A percentile compares a stretch with the other conserved stretches of the same genome.
phyloP scores from a whole-genome alignment of 2,113 vertebrate genomes.

The Eptesicus fuscus region DNA sequence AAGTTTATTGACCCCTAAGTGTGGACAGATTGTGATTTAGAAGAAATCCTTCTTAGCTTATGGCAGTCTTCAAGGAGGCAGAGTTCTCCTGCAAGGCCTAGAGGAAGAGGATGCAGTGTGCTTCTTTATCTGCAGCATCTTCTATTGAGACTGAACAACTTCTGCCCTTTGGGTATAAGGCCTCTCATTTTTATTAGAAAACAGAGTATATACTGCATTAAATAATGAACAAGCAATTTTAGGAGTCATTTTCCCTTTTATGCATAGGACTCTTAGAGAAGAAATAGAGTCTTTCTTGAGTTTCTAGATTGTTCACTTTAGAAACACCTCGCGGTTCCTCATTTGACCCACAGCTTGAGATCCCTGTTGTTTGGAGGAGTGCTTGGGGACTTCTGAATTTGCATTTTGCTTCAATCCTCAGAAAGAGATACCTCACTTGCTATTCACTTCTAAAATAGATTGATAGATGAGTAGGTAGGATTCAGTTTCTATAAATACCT shows the following conservation, averaged over 20 bases:
- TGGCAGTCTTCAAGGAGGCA: not conserved
- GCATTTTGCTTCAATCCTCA: not conserved
- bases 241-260: not conserved
- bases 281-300: not conserved
- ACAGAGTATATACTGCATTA: not conserved
- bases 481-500: not conserved
- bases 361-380: constrained; percentile 29
- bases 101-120: not conserved
- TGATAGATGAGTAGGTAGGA: not conserved
- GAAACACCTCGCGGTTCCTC: constrained; percentile 4
- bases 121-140: not conserved
- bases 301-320: not conserved
- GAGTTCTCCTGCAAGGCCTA: not conserved
- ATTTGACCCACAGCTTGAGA: constrained; percentile 1
- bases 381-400: constrained; percentile 20
- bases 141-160: not conserved
- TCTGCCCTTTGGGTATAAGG: not conserved
- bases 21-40: constrained; percentile 13
- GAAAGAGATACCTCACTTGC: not conserved
- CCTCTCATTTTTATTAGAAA: not conserved
- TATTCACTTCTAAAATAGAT: not conserved
- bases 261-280: not conserved
- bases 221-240: not conserved
- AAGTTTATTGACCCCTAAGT: constrained; percentile 15
- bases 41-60: not conserved